Base-by-base conservation (phyloP, 2,797 vertebrate genomes). In the Corythornis leucogaster region DNA sequence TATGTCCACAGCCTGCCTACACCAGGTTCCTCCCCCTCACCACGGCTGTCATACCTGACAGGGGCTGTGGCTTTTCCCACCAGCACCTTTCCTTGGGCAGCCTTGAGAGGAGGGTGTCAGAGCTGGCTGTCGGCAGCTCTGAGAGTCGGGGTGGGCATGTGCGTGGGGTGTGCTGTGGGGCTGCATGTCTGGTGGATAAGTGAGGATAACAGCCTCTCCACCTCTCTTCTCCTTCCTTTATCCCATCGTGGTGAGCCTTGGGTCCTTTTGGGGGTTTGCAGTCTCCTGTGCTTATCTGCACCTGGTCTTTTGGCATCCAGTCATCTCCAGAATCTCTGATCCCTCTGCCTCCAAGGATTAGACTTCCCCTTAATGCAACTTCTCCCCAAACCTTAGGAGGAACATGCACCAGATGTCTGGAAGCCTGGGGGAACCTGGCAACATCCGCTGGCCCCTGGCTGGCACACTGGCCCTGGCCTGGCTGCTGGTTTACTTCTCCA, bases 401-500 rank as follows among this genome's bases (percentile, higher is more conserved):
- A 99, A 99, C 96, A 99, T 99, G 99, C 99, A 99, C 87, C 98
- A 99, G 97, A 71, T 99, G 76, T 97, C 98, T 0, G 92, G 87
- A 16, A 98, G 99, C 50, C 96, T 99, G 84, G 98, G 99, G 62
- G 98, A 99, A 73, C 98, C 98, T 0, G 99, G 99, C 14, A 95
- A 96, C 26, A 7, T 99, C 28, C 98, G 99, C 22, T 99, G 99
- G 98, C 98, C 99, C 14, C 96, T 99, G 80, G 99, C 98, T 8
- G 98, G 98, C 30, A 99, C 98, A 0, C 97, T 99, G 87, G 98
- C 98, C 0, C 95, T 99, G 88, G 97, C 99, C 28, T 99, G 99
- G 99, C 70, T 99, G 75, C 97, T 99, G n/a, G 98, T 99, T 85
- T 99, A 99, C 94, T 99, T 99, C 96, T 99, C 98, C 81, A 99